phyloP scores from a whole-genome alignment of 1,140 invertebrate species.

The Drosophila gunungcola region DNA sequence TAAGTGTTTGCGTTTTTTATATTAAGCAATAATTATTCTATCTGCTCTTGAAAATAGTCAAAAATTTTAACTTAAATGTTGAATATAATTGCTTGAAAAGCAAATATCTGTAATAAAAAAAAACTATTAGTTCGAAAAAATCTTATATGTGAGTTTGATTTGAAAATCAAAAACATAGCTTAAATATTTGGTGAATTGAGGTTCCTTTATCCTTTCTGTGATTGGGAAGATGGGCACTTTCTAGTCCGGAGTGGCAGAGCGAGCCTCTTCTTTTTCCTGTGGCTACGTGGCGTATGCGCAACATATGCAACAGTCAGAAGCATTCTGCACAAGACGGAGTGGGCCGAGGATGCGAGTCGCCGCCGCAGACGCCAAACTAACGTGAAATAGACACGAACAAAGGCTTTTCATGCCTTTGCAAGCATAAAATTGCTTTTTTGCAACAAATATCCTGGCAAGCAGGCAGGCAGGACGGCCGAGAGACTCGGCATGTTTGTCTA shows the following conservation, averaged over 20 bases:
- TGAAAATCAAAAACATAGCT: no score
- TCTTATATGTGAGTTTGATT: no score
- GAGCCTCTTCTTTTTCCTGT: conserved; percentile 23
- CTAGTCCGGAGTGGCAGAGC: conserved; percentile 8
- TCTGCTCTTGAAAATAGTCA: no score
- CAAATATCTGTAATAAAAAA: no score
- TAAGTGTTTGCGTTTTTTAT: no score
- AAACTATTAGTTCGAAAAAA: no score
- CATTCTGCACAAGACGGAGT: conserved; percentile 15
- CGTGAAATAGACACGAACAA: conserved; percentile 85
- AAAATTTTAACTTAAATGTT: no score
- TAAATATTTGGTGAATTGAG: no score
- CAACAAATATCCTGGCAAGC: conserved; percentile 76
- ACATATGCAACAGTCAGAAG: conserved; percentile 67
- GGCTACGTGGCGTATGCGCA: conserved; percentile 74
- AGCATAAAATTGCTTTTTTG: conserved; percentile 84
- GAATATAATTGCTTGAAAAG: no score
- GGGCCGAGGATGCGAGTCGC: conserved; percentile 29
- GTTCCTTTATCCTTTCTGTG: background rate
- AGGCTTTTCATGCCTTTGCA: conserved; percentile 84
- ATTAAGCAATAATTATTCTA: no score
- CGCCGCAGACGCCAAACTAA: conserved; percentile 79
- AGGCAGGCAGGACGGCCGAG: conserved; percentile 45
- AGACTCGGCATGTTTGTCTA: conserved; percentile 59
- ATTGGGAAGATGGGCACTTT: conserved; percentile 17